Conservation (phyloP, 2,113 vertebrate species). For the Cercocebus atys region DNA sequence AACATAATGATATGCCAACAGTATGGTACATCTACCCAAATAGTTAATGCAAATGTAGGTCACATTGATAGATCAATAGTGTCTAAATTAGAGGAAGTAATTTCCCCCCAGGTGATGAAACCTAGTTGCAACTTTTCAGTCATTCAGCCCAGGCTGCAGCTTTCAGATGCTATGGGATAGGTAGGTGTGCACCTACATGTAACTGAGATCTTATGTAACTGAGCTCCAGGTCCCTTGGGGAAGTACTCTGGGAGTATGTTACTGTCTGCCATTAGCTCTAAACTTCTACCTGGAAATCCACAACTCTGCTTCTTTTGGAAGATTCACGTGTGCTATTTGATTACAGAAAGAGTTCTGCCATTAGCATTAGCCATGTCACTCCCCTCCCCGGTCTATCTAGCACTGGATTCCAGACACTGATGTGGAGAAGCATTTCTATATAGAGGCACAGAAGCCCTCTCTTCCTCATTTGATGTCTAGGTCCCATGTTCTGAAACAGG, state of each 20-base stretch:
- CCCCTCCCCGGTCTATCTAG: fast-evolving
- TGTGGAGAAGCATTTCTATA: neutral
- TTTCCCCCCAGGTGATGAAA: neutral
- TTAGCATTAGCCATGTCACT: neutral
- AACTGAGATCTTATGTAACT: too few species aligned
- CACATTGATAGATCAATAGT: too few species aligned
- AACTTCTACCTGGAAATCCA: neutral
- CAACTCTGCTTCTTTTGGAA: neutral
- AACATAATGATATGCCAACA: too few species aligned
- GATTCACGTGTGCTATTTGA: neutral
- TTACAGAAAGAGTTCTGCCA: neutral
- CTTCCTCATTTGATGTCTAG: neutral
- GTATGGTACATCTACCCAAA: neutral
- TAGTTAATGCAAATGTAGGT: neutral
- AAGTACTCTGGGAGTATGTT: fast-evolving
- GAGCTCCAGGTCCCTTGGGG: neutral
- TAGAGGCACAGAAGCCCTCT: neutral
- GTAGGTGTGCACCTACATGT: neutral
- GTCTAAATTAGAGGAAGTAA: neutral
- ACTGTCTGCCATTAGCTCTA: neutral
- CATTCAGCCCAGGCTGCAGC: neutral
- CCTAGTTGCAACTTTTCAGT: neutral
- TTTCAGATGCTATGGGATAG: neutral
- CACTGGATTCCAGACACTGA: neutral
- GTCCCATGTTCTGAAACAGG: neutral